Evolutionary conservation across 2,113 vertebrate species (phyloP).

Genomic region (Corydoras maculifer): DNA sequence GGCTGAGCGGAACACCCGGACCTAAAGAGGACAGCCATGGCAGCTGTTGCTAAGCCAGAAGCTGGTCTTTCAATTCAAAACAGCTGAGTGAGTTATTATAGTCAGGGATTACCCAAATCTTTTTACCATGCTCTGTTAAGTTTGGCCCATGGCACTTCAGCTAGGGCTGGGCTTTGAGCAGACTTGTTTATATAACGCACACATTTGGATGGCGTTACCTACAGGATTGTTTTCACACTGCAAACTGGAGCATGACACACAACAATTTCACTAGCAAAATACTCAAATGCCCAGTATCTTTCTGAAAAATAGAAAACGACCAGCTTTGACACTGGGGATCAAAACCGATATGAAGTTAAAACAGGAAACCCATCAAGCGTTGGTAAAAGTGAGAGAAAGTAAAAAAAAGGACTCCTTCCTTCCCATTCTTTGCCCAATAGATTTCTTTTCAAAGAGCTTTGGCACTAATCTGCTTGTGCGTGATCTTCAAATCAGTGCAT

Average conservation of each 20-base stretch:
- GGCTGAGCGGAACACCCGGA: slow-evolving; percentile 44
- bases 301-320: slow-evolving; percentile 11
- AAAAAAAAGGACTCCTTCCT: slow-evolving; percentile 22
- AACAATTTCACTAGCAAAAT: slow-evolving; percentile 34
- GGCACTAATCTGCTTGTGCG: slow-evolving; percentile 45
- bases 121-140: slow-evolving; percentile 53
- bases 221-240: slow-evolving; percentile 25
- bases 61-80: slow-evolving; percentile 64
- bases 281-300: slow-evolving; percentile 34
- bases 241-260: slow-evolving; percentile 28
- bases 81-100: slow-evolving; percentile 56
- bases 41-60: slow-evolving; percentile 42
- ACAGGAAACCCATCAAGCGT: slow-evolving; percentile 39
- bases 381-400: slow-evolving; percentile 30
- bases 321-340: background rate
- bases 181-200: slow-evolving; percentile 41
- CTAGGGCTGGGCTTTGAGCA: slow-evolving; percentile 43
- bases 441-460: slow-evolving; percentile 40
- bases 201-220: slow-evolving; percentile 25
- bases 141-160: slow-evolving; percentile 34
- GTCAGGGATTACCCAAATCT: slow-evolving; percentile 62
- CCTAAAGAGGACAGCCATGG: slow-evolving; percentile 33
- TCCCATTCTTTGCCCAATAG: slow-evolving; percentile 36
- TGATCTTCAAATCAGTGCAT: slow-evolving; percentile 59
- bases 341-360: slow-evolving; percentile 15